phyloP scores from a whole-genome alignment of 1,140 invertebrate genomes.

The Aphelenchoides fujianensis region DNA sequence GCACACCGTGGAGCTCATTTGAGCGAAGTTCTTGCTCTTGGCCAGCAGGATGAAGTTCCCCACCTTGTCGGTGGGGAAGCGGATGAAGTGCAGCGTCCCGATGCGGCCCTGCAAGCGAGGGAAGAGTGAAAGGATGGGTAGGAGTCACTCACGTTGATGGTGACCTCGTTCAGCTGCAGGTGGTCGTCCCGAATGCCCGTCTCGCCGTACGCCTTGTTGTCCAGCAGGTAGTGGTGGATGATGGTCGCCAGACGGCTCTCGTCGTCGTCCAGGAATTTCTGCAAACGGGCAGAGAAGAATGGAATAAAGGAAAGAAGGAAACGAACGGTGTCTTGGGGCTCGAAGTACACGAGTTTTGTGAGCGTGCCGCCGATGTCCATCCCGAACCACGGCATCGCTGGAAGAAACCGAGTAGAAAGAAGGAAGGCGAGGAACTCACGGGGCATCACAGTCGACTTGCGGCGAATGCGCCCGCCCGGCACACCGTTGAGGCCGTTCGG shows the following conservation, averaged over 20 bases:
- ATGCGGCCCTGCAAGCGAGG: constrained; percentile 68
- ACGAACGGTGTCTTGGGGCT: constrained; percentile 79
- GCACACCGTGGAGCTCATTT: constrained; percentile 87
- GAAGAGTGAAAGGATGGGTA: constrained; percentile 85
- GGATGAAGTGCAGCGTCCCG: constrained; percentile 93
- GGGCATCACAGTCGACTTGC: neutral
- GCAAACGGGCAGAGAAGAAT: constrained; percentile 70
- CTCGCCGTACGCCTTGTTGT: constrained; percentile 82
- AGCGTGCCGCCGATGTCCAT: constrained; percentile 98
- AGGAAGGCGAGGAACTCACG: neutral
- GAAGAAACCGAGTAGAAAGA: constrained; percentile 24
- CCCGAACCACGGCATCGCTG: constrained; percentile 78
- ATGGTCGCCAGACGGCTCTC: constrained; percentile 77
- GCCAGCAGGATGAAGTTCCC: constrained; percentile 85
- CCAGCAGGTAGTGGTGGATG: constrained; percentile 86
- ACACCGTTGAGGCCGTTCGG: no score
- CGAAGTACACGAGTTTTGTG: constrained; percentile 96
- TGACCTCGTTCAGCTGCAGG: constrained; percentile 81
- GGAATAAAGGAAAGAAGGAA: neutral
- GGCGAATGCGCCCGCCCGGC: neutral
- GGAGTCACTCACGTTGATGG: constrained; percentile 73
- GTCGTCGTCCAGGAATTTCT: constrained; percentile 69
- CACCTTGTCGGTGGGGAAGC: constrained; percentile 95
- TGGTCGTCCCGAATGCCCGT: constrained; percentile 66
- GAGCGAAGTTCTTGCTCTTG: constrained; percentile 90